Percentiles rank a stretch among this genome's conserved stretches.
phyloP scores from a whole-genome alignment of 92 coral and sea anemone species.

The Heteractis magnifica region DNA sequence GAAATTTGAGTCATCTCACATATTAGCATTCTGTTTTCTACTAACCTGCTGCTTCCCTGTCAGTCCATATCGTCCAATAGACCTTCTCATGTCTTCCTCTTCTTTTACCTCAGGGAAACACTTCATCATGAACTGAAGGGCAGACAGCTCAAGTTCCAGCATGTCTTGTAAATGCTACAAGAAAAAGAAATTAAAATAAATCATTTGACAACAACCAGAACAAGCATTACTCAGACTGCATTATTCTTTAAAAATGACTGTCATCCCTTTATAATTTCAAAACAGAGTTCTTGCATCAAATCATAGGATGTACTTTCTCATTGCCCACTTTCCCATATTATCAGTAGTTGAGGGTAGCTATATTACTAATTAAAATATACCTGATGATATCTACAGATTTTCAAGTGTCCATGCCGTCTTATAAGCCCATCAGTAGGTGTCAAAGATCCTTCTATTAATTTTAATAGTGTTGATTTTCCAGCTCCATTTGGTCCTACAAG shows the following conservation, averaged over 20 bases:
- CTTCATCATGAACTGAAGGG: slow-evolving; percentile 90
- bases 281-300: too few species aligned
- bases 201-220: neutral
- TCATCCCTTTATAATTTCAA: too few species aligned
- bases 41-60: slow-evolving; percentile 97
- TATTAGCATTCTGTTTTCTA: neutral
- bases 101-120: slow-evolving; percentile 89
- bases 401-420: slow-evolving; percentile 94
- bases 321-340: too few species aligned
- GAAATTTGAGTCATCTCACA: too few species aligned
- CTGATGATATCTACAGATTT: slow-evolving; percentile 98
- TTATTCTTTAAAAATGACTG: too few species aligned
- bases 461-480: slow-evolving; percentile 90
- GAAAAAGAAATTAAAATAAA: neutral
- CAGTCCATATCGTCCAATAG: slow-evolving; percentile 94
- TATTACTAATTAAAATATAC: slow-evolving; percentile 28
- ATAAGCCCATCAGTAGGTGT: slow-evolving; percentile 95
- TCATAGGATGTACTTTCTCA: neutral
- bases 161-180: slow-evolving; percentile 97
- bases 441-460: slow-evolving; percentile 88
- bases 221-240: too few species aligned
- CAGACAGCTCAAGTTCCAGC: slow-evolving; percentile 93
- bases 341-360: too few species aligned
- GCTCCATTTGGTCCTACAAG: slow-evolving; percentile 99
- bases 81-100: slow-evolving; percentile 90